Base-by-base conservation (phyloP, 2,888 invertebrate species). In the Bruchidius siliquastri region DNA sequence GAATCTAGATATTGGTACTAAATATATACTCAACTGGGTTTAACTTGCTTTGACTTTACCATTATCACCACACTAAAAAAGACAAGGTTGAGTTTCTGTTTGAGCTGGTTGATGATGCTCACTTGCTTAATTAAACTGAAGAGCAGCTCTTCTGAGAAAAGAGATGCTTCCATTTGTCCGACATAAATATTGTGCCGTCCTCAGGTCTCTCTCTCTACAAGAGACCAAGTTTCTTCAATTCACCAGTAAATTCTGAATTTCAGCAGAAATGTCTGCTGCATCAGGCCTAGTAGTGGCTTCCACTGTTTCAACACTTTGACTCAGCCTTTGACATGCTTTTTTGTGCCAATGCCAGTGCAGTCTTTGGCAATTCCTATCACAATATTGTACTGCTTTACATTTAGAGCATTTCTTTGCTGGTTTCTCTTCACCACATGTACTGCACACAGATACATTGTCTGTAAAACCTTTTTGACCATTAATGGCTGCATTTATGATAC, bases 321-420 rank as follows among this genome's bases (percentile, higher is more conserved):
- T 86, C 30, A 92, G 89, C 77, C 93, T 88, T 74, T 92, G 90
- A 83, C 96, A 96, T 67, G 91, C 92, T 83, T 95, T 96, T 87
- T 96, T 96, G 85, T 96, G 96, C 82, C 94, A 91, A 83, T 94
- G 95, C 96, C 96, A 96, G 85, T 96, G 98, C 70, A 98, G 88
- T 78, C 96, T 92, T 86, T 99, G 99, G 85, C 99, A 99, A 83
- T 94, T 94, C 75, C 95, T 90, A 86, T 96, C 94, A 87, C 99
- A 99, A 85, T 99, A 99, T 84, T 94, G 93, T 72, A 96, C 96
- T 74, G 91, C 90, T 89, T 96, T 97, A 87, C 99, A 99, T 85
- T 95, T 95, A 13, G 97, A 94, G 86, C 99, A 99, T 85, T 97
- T 96, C 85, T 97, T 98, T 8, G 92, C 91, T 0, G 97, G 96